A percentile compares a stretch with the other conserved stretches of the same genome.
phyloP scores from a whole-genome alignment of 2,113 vertebrate species.

The Amblyopsis rosae region DNA sequence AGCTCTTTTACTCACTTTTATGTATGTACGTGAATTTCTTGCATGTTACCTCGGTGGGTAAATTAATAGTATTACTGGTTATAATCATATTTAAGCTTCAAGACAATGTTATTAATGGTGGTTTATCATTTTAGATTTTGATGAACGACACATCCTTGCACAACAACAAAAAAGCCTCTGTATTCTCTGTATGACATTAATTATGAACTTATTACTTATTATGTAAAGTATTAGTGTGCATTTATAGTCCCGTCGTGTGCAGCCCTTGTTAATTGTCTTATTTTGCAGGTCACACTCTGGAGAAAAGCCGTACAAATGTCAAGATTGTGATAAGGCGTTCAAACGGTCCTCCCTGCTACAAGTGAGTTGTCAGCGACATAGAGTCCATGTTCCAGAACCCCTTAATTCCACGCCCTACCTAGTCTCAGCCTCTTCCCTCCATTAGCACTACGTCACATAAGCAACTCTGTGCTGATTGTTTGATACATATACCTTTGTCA shows the following conservation, averaged over 20 bases:
- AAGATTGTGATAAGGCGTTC: slow-evolving; percentile 88
- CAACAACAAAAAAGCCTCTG: not conserved
- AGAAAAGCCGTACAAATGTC: slow-evolving; percentile 90
- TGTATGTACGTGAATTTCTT: not conserved
- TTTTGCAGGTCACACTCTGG: slow-evolving; percentile 85
- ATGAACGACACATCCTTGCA: too few species aligned
- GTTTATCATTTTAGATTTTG: too few species aligned
- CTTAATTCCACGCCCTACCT: not conserved
- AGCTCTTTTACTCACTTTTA: not conserved
- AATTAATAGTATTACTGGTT: not conserved
- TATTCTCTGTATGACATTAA: not conserved
- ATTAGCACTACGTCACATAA: too few species aligned
- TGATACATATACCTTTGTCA: too few species aligned
- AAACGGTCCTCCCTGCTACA: slow-evolving; percentile 91
- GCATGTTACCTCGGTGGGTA: not conserved
- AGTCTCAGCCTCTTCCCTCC: too few species aligned
- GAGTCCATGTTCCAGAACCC: not conserved
- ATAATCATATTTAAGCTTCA: too few species aligned
- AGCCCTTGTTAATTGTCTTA: not conserved
- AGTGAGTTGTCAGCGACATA: slow-evolving; percentile 60
- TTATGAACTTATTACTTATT: not conserved
- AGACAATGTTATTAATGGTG: not conserved
- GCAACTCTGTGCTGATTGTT: too few species aligned
- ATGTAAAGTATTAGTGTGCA: not conserved
- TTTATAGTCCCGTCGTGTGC: not conserved